Percentiles rank a stretch among this genome's conserved stretches.
Evolutionary conservation across 2,113 vertebrate species (phyloP).

Genomic region (Silurus glanis): DNA sequence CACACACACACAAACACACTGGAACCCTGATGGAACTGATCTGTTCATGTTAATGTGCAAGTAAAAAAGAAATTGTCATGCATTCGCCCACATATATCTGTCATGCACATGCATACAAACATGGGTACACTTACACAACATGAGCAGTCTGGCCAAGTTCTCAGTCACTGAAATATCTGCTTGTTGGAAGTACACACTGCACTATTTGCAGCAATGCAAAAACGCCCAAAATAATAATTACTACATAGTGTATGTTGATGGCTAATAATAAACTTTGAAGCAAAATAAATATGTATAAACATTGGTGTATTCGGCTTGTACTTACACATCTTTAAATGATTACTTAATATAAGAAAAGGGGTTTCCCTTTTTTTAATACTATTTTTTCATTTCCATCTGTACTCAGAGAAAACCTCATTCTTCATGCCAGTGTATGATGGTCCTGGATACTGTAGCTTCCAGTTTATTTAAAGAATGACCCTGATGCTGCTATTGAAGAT

Average conservation of each 20-base stretch:
- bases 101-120: conserved; percentile 33
- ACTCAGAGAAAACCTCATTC: neutral
- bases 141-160: conserved; percentile 11
- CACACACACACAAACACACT: neutral
- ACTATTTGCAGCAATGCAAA: conserved; percentile 7
- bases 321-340: neutral
- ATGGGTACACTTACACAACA: conserved; percentile 12
- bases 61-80: conserved; percentile 51
- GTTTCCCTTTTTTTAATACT: neutral
- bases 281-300: neutral
- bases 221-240: neutral
- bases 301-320: neutral
- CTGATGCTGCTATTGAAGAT: neutral
- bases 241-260: neutral
- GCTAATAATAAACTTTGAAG: neutral
- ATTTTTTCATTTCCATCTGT: neutral
- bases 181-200: conserved; percentile 16
- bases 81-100: conserved; percentile 54
- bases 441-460: neutral
- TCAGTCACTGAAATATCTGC: conserved; percentile 47
- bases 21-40: conserved; percentile 45
- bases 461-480: neutral
- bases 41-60: conserved; percentile 61
- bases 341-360: neutral
- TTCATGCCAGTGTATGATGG: neutral